These are phyloP conservation scores for Sebastes hubbsi DNA, from an alignment of 2,797 vertebrate species.

Conservation along the genomic window DNA sequence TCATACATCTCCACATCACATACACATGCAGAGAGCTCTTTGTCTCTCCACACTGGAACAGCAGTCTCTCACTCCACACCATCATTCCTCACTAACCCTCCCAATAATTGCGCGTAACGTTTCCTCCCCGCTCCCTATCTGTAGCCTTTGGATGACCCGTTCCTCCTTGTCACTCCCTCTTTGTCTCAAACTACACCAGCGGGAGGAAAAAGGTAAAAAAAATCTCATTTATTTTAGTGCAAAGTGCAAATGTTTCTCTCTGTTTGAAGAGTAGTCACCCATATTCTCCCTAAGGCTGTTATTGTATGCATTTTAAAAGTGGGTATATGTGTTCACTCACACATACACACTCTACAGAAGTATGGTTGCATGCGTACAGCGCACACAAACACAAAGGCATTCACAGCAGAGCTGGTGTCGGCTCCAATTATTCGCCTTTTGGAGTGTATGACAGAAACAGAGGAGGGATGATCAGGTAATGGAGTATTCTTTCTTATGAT, in stretches of 20 bases:
- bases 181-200: slow-evolving; percentile 54
- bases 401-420: slow-evolving; percentile 47
- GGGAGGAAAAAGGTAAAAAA: slow-evolving; percentile 44
- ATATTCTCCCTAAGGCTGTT: slow-evolving; percentile 3
- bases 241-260: slow-evolving; percentile 37
- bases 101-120: slow-evolving; percentile 60
- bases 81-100: slow-evolving; percentile 41
- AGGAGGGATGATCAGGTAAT: slow-evolving; percentile 67
- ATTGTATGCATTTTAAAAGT: slow-evolving; percentile 22
- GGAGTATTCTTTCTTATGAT: slow-evolving; percentile 69
- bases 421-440: slow-evolving; percentile 51
- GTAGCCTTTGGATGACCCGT: slow-evolving; percentile 63
- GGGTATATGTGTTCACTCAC: neutral
- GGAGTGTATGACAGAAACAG: slow-evolving; percentile 55
- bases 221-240: slow-evolving; percentile 52
- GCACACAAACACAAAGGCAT: slow-evolving; percentile 25
- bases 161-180: slow-evolving; percentile 63
- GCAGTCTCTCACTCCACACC: slow-evolving; percentile 31
- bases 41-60: slow-evolving; percentile 19
- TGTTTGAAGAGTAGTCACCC: slow-evolving; percentile 31
- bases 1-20: slow-evolving; percentile 5
- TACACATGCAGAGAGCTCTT: slow-evolving; percentile 1
- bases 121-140: slow-evolving; percentile 49
- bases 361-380: neutral
- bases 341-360: slow-evolving; percentile 13